Evolutionary conservation across 2,888 invertebrate species (phyloP).

Genomic region (Folsomia candida): DNA sequence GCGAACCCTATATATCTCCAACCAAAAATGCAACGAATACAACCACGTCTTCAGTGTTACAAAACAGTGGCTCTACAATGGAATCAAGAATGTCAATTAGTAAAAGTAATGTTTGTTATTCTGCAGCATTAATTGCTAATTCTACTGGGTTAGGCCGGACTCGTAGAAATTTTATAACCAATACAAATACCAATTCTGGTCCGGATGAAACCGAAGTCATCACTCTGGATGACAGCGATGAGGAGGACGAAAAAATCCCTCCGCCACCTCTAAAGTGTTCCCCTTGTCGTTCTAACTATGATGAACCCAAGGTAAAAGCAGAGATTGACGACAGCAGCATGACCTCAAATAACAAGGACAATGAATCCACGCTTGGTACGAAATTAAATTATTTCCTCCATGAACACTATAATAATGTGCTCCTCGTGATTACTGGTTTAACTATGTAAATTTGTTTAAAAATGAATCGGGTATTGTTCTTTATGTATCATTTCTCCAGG

Average conservation of each 20-base stretch:
- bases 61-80: too few species aligned
- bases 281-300: neutral
- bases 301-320: neutral
- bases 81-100: too few species aligned
- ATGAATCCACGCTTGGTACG: neutral
- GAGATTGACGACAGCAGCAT: neutral
- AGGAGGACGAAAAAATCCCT: neutral
- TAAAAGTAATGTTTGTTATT: too few species aligned
- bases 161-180: neutral
- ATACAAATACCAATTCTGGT: constrained; percentile 11
- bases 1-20: too few species aligned
- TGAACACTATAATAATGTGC: constrained; percentile 5
- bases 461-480: neutral
- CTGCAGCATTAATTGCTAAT: constrained; percentile 6
- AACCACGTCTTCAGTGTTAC: too few species aligned
- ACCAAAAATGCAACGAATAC: too few species aligned
- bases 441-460: constrained; percentile 7
- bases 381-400: constrained; percentile 18
- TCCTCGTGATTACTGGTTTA: constrained; percentile 31
- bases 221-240: constrained; percentile 9
- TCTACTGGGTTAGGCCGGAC: neutral
- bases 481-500: constrained; percentile 25
- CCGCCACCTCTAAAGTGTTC: neutral
- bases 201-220: neutral
- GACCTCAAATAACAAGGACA: neutral